Percentiles rank a stretch among this genome's conserved stretches.
Conservation (phyloP, 2,797 vertebrate species). For the Propithecus perrieri region DNA sequence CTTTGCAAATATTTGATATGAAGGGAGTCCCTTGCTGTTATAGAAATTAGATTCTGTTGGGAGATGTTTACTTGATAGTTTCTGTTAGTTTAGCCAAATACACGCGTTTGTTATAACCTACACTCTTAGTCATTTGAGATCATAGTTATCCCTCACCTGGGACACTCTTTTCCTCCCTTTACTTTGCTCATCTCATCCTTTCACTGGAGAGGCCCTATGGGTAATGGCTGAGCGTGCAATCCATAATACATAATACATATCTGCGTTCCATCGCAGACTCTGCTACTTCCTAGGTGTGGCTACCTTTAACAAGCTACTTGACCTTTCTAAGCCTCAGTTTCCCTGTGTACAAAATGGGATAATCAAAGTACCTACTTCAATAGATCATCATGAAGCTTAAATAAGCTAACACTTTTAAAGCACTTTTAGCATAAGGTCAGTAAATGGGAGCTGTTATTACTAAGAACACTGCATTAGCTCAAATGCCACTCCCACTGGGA, state of each 20-base stretch:
- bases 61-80: background rate
- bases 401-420: background rate
- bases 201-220: background rate
- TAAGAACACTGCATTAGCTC: background rate
- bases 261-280: background rate
- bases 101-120: background rate
- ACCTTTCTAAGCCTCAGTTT: background rate
- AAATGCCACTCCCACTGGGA: background rate
- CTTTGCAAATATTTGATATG: slow-evolving; percentile 63
- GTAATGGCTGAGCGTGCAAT: background rate
- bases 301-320: background rate
- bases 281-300: background rate
- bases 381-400: background rate
- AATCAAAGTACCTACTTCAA: background rate
- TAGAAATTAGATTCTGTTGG: background rate
- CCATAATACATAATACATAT: background rate
- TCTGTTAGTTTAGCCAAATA: background rate
- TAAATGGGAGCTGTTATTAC: background rate
- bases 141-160: background rate
- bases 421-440: background rate
- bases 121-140: background rate
- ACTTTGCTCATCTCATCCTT: background rate
- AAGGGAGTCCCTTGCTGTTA: background rate
- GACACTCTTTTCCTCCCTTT: background rate
- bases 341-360: background rate